Conservation (phyloP, 2,888 invertebrate genomes). For the Dugesia japonica region DNA sequence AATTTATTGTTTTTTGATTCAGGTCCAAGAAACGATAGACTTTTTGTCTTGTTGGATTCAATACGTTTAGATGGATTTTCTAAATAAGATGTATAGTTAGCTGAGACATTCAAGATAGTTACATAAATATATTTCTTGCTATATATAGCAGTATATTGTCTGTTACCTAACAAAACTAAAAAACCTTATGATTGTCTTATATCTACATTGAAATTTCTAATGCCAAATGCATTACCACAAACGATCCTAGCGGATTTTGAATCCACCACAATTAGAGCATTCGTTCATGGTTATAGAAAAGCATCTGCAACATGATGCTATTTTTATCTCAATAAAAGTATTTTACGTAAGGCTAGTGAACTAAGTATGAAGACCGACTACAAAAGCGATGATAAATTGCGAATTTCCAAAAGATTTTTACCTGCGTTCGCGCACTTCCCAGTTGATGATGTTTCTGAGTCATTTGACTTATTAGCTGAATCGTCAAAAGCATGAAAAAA, state of each 20-base stretch:
- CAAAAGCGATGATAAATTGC: background rate
- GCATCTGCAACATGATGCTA: background rate
- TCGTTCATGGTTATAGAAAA: background rate
- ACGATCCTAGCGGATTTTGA: background rate
- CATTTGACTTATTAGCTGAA: too few species aligned
- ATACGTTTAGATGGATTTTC: too few species aligned
- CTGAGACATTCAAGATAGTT: background rate
- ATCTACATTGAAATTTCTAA: background rate
- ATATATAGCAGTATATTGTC: background rate
- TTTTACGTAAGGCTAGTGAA: background rate
- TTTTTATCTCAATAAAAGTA: background rate
- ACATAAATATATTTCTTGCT: background rate
- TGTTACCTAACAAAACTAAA: background rate
- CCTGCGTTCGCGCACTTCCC: background rate
- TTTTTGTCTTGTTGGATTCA: too few species aligned
- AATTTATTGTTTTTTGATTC: too few species aligned
- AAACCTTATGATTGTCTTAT: background rate
- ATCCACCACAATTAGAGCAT: background rate
- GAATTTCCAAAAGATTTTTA: background rate
- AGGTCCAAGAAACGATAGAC: too few species aligned
- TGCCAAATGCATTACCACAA: background rate
- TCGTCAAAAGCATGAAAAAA: too few species aligned
- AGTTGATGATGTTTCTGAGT: too few species aligned
- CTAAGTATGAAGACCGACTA: background rate
- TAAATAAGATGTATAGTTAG: too few species aligned